Evolutionary conservation across 2,797 vertebrate species (phyloP).

Genomic region (Clarias pachynema): DNA sequence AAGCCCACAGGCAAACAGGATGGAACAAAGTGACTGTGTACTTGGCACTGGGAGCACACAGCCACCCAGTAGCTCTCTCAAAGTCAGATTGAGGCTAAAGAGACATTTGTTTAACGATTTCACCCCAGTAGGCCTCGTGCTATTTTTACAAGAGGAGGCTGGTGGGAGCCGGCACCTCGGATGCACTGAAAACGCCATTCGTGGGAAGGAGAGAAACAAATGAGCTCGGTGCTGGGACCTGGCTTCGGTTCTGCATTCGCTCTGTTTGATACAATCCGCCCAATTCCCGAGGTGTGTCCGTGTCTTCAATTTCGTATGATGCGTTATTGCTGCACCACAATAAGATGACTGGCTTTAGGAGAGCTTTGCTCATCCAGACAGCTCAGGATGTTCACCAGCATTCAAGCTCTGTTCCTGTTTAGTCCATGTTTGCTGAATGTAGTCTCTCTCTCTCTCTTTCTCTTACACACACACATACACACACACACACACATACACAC

Average conservation of each 20-base stretch:
- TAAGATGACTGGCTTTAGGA: slow-evolving; percentile 22
- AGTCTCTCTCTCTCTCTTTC: neutral
- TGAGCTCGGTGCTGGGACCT: slow-evolving; percentile 49
- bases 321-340: slow-evolving; percentile 15
- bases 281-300: slow-evolving; percentile 14
- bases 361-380: slow-evolving; percentile 38
- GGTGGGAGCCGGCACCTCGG: slow-evolving; percentile 60
- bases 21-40: slow-evolving; percentile 72
- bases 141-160: slow-evolving; percentile 70
- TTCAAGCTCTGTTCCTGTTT: slow-evolving; percentile 41
- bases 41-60: slow-evolving; percentile 63
- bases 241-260: slow-evolving; percentile 24
- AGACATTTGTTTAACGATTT: slow-evolving; percentile 79
- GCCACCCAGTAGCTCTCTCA: slow-evolving; percentile 69
- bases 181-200: slow-evolving; percentile 55
- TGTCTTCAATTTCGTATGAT: slow-evolving; percentile 25
- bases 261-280: slow-evolving; percentile 54
- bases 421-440: slow-evolving; percentile 25
- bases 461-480: slow-evolving; percentile 1
- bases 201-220: slow-evolving; percentile 51
- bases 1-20: slow-evolving; percentile 58
- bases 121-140: slow-evolving; percentile 68
- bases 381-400: slow-evolving; percentile 43
- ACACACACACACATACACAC: slow-evolving; percentile 1
- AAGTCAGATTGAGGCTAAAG: slow-evolving; percentile 72